These are phyloP conservation scores for Atta cephalotes DNA, from an alignment of 1,140 invertebrate genomes.

Conservation along the genomic window DNA sequence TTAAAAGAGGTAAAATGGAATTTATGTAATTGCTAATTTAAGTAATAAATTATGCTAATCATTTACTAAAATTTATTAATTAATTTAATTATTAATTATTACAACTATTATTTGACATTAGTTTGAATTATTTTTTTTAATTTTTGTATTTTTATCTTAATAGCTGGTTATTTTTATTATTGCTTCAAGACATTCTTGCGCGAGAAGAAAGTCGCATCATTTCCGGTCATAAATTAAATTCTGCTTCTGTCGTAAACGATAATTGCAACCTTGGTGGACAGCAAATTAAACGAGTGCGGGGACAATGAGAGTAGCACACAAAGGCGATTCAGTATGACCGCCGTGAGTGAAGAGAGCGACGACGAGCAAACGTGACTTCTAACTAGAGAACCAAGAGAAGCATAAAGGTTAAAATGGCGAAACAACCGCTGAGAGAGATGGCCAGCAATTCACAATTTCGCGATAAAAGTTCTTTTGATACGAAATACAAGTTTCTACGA, in stretches of 20 bases:
- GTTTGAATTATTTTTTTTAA: not conserved
- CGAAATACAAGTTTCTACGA: not conserved
- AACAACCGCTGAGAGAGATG: conserved; percentile 32
- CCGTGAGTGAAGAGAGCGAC: conserved; percentile 27
- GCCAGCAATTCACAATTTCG: conserved; percentile 19
- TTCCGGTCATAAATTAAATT: conserved; percentile 56
- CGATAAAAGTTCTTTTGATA: not conserved
- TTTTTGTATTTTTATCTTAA: not conserved
- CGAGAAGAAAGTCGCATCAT: not conserved
- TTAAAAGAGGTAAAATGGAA: too few species aligned
- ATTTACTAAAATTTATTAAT: not conserved
- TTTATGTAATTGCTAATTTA: not conserved
- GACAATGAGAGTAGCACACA: conserved; percentile 40
- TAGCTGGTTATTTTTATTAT: not conserved
- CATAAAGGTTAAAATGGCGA: conserved; percentile 51
- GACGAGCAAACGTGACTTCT: conserved; percentile 45
- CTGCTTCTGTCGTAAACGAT: conserved; percentile 50
- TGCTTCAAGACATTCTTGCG: conserved; percentile 12
- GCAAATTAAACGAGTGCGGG: conserved; percentile 56
- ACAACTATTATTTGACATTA: conserved; percentile 8
- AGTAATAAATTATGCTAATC: not conserved
- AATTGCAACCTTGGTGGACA: conserved; percentile 42
- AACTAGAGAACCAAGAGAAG: conserved; percentile 16
- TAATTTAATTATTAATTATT: not conserved
- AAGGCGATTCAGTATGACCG: conserved; percentile 14